Percentiles rank a stretch among this genome's conserved stretches.
Evolutionary conservation across 1,140 invertebrate genomes (phyloP).

Genomic region (Helicoverpa zea): DNA sequence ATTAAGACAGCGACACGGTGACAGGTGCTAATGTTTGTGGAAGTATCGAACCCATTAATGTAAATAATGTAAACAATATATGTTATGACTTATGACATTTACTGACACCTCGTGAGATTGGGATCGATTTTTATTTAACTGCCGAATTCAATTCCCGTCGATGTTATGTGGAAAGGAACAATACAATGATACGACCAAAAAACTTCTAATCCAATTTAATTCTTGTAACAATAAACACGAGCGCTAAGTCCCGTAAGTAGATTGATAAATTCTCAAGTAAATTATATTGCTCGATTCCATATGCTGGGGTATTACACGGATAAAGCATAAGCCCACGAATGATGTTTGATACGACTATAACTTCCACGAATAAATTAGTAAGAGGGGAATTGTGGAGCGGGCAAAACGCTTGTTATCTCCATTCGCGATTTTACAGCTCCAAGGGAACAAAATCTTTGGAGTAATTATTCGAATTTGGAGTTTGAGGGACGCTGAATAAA

Average conservation of each 20-base stretch:
- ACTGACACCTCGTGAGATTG: conserved; percentile 54
- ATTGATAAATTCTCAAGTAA: conserved; percentile 62
- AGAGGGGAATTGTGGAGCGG: conserved; percentile 65
- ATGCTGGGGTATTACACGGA: conserved; percentile 66
- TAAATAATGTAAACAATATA: conserved; percentile 75
- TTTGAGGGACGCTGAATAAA: conserved; percentile 54
- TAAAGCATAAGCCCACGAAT: conserved; percentile 66
- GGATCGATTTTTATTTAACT: conserved; percentile 43
- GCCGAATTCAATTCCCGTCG: not conserved
- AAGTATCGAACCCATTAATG: conserved; percentile 79
- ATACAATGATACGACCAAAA: conserved; percentile 16
- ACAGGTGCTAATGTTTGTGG: conserved; percentile 83
- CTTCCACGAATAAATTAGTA: conserved; percentile 76
- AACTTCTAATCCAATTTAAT: conserved; percentile 45
- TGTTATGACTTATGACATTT: conserved; percentile 60
- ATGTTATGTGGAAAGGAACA: conserved; percentile 12
- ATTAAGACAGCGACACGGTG: conserved; percentile 83
- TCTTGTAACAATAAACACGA: conserved; percentile 32
- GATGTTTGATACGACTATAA: conserved; percentile 66
- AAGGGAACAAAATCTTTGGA: conserved; percentile 68
- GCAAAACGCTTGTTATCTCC: conserved; percentile 76
- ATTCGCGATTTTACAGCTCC: conserved; percentile 73
- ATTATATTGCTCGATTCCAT: conserved; percentile 64
- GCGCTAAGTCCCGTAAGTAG: conserved; percentile 47
- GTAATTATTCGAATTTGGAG: conserved; percentile 68